Base-by-base conservation (phyloP, 2,888 invertebrate species). In the Epirrhoe tristata region DNA sequence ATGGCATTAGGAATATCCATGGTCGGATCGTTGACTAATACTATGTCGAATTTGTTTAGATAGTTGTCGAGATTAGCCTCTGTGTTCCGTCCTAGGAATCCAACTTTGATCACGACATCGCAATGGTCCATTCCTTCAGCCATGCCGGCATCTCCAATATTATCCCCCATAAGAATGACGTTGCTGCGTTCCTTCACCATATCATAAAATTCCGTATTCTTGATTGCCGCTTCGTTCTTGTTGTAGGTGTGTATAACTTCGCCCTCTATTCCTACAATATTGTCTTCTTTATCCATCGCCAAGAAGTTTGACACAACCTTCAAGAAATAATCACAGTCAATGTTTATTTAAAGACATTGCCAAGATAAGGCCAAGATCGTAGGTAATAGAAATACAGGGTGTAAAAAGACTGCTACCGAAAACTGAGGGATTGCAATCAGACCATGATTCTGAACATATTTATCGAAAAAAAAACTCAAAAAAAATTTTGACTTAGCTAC, bases 61-160 rank as follows among this genome's bases (percentile, higher is more conserved):
- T 97, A 99, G 61, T 94, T 94, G 0, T 95, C 93, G 16, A 98
- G 90, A 81, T 95, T 96, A 32, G 95, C 95, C 64, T 96, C 95
- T 0, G 94, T 90, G 84, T 97, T 95, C 70, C 96, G 95, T 74
- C 98, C 98, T 0, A 99, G 95, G 88, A 98, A 99, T 52, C 99
- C 99, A 73, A 99, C 96, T 90, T 97, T 98, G 56, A 99, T 91
- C 57, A 98, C 95, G 36, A 96, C 95, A 66, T 96, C 95, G 5
- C 95, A 94, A 69, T 96, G 94, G 0, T 96, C 96, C 77, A 98
- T 96, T 0, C 98, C 99, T 72, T 97, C 96, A 0, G 97, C 97
- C 99, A 99, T 99, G 17, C 95, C 94, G 0, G 98, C 96, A 90
- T 99, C 99, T 0, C 99, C 99, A 0, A 98, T 89, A 0, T 97